Conservation (phyloP, 2,797 vertebrate genomes). For the Pygocentrus nattereri region DNA sequence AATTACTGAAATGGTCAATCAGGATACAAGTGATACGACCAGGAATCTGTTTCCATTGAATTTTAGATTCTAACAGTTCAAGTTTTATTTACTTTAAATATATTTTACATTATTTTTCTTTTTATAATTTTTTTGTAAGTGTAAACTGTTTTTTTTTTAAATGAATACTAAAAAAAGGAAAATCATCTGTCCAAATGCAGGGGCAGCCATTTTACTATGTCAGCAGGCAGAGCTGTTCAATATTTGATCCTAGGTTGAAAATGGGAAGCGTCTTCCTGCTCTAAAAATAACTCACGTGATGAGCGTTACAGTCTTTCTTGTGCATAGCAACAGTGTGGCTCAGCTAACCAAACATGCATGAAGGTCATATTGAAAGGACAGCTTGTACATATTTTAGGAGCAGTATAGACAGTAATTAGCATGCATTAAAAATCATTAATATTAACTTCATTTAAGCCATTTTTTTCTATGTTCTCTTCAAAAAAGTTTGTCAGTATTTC, state of each 20-base stretch:
- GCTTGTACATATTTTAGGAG: neutral
- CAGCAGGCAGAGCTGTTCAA: conserved; percentile 14
- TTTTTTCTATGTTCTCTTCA: neutral
- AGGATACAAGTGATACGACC: too few species aligned
- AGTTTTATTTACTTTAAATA: neutral
- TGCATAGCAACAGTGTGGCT: conserved; percentile 75
- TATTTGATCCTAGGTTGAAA: conserved; percentile 39
- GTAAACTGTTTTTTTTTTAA: neutral
- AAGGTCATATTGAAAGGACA: conserved; percentile 60
- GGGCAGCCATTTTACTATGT: conserved; percentile 10
- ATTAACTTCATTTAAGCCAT: too few species aligned
- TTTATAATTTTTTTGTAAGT: neutral
- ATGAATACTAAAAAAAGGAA: neutral
- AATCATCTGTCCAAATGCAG: neutral
- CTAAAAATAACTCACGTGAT: conserved; percentile 79
- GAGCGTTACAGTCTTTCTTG: conserved; percentile 56
- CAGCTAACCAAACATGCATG: conserved; percentile 67
- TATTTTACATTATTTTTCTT: neutral
- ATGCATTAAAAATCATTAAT: neutral
- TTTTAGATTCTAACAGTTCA: too few species aligned
- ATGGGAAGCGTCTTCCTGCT: conserved; percentile 60
- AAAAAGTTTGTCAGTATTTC: neutral
- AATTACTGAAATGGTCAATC: neutral
- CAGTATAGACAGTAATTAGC: neutral
- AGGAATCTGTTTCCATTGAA: neutral